Conservation (phyloP, 2,797 vertebrate species). For the Coluber constrictor region DNA sequence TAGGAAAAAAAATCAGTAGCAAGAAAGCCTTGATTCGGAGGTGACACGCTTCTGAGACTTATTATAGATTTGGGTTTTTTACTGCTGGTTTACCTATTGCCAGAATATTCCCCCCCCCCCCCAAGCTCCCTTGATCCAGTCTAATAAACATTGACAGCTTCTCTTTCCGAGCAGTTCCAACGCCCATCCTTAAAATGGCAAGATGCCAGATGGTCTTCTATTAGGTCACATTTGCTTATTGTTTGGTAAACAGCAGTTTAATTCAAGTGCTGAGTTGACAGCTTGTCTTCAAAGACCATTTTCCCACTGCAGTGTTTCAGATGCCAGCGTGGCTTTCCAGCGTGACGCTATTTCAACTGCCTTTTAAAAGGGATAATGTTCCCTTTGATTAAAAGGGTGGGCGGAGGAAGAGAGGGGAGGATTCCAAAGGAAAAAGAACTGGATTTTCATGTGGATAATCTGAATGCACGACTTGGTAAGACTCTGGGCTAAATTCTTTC, state of each 20-base stretch:
- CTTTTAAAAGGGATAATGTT: constrained; percentile 54
- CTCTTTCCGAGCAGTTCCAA: constrained; percentile 21
- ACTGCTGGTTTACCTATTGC: not conserved
- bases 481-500: not conserved
- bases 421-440: not conserved
- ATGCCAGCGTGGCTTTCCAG: constrained; percentile 20
- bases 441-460: constrained; percentile 23
- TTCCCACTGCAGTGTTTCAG: constrained; percentile 48
- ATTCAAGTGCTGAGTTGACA: constrained; percentile 68
- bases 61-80: not conserved
- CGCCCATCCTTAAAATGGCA: constrained; percentile 40
- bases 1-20: accelerated
- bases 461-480: not conserved
- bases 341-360: constrained; percentile 56
- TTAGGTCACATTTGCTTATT: constrained; percentile 65
- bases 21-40: not conserved
- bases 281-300: constrained; percentile 66
- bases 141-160: constrained; percentile 10
- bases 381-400: constrained; percentile 14
- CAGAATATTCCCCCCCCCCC: not conserved
- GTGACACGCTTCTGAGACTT: not conserved
- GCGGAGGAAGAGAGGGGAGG: not conserved
- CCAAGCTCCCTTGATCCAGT: not conserved
- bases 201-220: constrained; percentile 63
- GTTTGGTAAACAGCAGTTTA: constrained; percentile 66